Conservation (phyloP, 2,113 vertebrate genomes). For the Calonectris borealis region DNA sequence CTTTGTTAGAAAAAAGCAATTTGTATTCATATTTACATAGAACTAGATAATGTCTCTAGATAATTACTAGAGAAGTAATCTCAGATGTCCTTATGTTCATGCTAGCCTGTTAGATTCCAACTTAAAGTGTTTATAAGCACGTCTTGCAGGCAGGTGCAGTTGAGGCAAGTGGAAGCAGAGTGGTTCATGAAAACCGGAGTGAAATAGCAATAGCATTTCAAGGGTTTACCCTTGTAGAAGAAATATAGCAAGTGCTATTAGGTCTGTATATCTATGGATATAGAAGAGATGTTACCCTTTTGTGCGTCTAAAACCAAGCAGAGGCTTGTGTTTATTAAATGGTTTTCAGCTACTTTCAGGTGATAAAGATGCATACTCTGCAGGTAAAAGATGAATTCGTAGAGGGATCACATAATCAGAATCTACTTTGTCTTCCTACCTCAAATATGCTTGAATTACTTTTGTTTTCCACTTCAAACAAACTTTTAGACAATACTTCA, state of each 20-base stretch:
- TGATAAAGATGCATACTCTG: not conserved
- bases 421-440: not conserved
- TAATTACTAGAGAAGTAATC: not conserved
- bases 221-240: not conserved
- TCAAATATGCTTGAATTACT: not conserved
- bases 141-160: not conserved
- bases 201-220: not conserved
- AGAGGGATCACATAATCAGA: not conserved
- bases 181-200: not conserved
- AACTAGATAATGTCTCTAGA: not conserved
- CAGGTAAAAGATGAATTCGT: not conserved
- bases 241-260: not conserved
- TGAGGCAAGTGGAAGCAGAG: not conserved
- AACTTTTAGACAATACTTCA: not conserved
- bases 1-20: not conserved
- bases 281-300: not conserved
- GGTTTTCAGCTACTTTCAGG: conserved; percentile 1
- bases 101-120: not conserved
- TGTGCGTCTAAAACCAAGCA: not conserved
- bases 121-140: not conserved
- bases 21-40: not conserved
- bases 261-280: not conserved
- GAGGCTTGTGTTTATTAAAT: not conserved
- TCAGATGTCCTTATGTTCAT: not conserved
- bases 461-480: conserved; percentile 4